Base-by-base conservation (phyloP, 1,140 invertebrate species). In the Trichogramma pretiosum region DNA sequence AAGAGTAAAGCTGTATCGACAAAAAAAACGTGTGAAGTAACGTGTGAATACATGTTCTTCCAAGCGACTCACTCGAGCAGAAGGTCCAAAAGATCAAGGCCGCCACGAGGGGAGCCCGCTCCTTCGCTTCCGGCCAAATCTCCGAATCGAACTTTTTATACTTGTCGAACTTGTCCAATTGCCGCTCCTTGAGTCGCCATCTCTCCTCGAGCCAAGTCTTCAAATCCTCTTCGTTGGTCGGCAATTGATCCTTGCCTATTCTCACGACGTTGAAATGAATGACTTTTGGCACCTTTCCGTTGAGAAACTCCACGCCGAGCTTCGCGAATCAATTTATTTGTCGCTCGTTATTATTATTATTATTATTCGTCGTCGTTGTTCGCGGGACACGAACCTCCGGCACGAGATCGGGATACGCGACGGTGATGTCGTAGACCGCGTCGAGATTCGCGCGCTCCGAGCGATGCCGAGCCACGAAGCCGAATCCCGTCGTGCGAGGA, bases 251-350 rank as follows among this genome's bases (percentile, higher is more conserved):
- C 21, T 74, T 68, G 16, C 76, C 61, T 55, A 77, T 84, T 79
- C 82, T 75, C 62, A 80, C 83, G 42, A 89, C 78, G 67, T 82
- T 74, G 60, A 88, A 83, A 60, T 86, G 80, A 13, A 89, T 80
- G 55, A 82, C 74, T 55, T 75, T 74, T 0, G 87, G 87, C 52
- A 87, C n/a, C n/a, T n/a, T n/a, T n/a, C n/a, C n/a, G n/a, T n/a
- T n/a, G n/a, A n/a, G n/a, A n/a, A n/a, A n/a, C n/a, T n/a, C n/a
- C n/a, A n/a, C n/a, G n/a, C n/a, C 26, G 13, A 28, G 7, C 13
- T 28, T 7, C 13, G 7, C 13, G 13, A 9, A 28, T 28, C 7
- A 9, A n/a, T 28, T 9, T 28, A 28, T 28, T 9, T 28, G 13
- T 28, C 13, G 13, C 13, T 7, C 13, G 13, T 9, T 9, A 28